phyloP scores from a whole-genome alignment of 2,113 vertebrate genomes.

The Rhineura floridana region DNA sequence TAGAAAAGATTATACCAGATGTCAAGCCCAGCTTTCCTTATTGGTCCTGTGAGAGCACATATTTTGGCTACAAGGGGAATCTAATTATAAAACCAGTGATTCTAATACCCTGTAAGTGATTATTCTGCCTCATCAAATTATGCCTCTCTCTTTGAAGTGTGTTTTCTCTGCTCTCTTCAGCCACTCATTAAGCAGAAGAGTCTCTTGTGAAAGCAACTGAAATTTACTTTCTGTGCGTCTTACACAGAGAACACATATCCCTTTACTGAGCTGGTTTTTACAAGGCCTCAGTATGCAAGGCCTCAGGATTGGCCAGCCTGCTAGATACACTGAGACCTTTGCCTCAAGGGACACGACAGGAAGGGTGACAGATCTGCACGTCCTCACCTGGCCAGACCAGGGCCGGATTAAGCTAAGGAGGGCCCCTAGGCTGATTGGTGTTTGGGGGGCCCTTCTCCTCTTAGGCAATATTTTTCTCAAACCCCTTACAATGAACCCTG shows the following conservation, averaged over 20 bases:
- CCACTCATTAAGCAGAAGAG: conserved; percentile 16
- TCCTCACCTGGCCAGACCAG: no score
- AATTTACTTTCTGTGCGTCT: conserved; percentile 12
- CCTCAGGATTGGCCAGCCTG: background rate
- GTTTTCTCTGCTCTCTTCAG: conserved; percentile 1
- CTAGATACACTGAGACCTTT: no score
- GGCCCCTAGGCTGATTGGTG: no score
- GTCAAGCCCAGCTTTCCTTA: conserved; percentile 28
- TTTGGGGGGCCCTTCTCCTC: no score
- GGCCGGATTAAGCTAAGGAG: no score
- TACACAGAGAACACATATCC: background rate
- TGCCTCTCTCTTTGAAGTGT: conserved; percentile 20
- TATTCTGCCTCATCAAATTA: conserved; percentile 41
- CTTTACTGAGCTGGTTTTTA: background rate
- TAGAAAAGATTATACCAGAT: conserved; percentile 41
- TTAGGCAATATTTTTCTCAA: no score
- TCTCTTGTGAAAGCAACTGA: conserved; percentile 8
- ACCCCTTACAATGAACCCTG: no score
- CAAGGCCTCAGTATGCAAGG: background rate
- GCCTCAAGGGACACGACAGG: no score
- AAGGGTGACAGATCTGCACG: no score
- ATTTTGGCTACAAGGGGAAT: conserved; percentile 39
- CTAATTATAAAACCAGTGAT: conserved; percentile 48
- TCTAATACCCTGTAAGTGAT: conserved; percentile 35
- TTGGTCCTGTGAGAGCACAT: conserved; percentile 37